Percentiles rank a stretch among this genome's conserved stretches.
These are phyloP conservation scores for Lapara coniferarum DNA, from an alignment of 2,888 invertebrate species.

Conservation along the genomic window DNA sequence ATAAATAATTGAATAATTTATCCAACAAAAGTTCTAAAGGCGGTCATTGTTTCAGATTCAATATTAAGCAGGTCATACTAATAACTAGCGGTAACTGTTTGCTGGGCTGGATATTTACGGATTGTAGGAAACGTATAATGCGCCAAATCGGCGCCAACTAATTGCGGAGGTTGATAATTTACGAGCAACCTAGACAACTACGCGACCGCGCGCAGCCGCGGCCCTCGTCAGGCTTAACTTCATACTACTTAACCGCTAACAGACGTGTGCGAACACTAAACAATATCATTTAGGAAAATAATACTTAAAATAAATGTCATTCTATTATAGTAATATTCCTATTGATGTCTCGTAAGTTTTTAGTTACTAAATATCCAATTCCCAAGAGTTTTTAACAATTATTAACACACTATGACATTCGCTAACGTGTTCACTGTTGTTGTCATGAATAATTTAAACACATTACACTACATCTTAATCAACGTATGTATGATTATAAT, in stretches of 20 bases:
- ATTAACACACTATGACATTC: too few species aligned
- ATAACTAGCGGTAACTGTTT: conserved; percentile 40
- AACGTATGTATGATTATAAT: conserved; percentile 58
- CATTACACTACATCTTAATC: conserved; percentile 28
- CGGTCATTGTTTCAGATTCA: conserved; percentile 16
- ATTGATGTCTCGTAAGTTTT: background rate
- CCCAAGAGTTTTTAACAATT: background rate
- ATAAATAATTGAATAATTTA: background rate
- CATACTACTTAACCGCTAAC: conserved; percentile 45
- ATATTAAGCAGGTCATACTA: conserved; percentile 29
- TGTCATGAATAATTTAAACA: background rate
- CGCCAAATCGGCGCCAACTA: conserved; percentile 79
- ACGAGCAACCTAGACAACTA: conserved; percentile 66
- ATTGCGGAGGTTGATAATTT: conserved; percentile 77
- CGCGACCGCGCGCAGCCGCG: conserved; percentile 52
- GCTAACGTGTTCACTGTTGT: too few species aligned
- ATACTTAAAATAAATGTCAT: background rate
- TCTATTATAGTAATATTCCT: too few species aligned
- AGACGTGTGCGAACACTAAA: conserved; percentile 34
- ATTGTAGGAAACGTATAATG: conserved; percentile 59
- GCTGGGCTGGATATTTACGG: conserved; percentile 38
- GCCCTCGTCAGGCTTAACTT: conserved; percentile 53
- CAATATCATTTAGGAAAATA: background rate
- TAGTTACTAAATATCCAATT: background rate
- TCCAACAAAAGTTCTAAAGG: background rate